Evolutionary conservation across 2,113 vertebrate species (phyloP), one percentile per base, ranked within the genome.

Genomic region (Mionectes macconnelli): DNA sequence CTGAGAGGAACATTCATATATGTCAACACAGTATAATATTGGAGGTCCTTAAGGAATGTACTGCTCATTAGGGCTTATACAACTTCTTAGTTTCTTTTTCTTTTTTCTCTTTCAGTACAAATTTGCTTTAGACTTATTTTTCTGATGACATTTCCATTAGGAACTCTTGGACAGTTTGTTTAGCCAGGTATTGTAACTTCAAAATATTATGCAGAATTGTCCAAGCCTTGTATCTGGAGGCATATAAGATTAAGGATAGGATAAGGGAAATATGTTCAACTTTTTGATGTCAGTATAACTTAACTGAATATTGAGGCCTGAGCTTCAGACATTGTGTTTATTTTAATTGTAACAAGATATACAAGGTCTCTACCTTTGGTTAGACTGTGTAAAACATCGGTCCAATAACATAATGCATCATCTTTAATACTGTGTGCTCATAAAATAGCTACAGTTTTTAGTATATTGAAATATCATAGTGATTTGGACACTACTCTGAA

Each of bases 261-360:
- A 90, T 87, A 97, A 97, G 96, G 96, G 90, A 97, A 90, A 57
- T 66, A 42, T 10, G 25, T 79, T 95, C 84, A 59, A 33, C 72
- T 80, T 89, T 92, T 89, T 63, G 75, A 47, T 93, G 77, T 64
- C 89, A 56, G 39, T 49, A 15, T 55, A 92, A 67, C 55, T 90
- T 89, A 84, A 76, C 66, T 97, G 82, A 87, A 40, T 80, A 42
- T 50, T 45, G 77, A 69, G 78, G 78, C 14, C 40, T 66, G 69
- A 95, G 87, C 63, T 85, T 94, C 70, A 81, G 25, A 80, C 45
- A 44, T 84, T 49, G 35, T 93, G 87, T 92, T 70, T 91, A 35
- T 79, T 93, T 96, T 89, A 91, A 90, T 90, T 96, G 70, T 89
- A 14, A 76, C 1, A 4, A 31, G 14, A 63, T 95, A 52, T 35